A percentile compares a stretch with the other conserved stretches of the same genome.
Evolutionary conservation across 2,888 invertebrate genomes (phyloP).

Genomic region (Amblyjoppa proteus): DNA sequence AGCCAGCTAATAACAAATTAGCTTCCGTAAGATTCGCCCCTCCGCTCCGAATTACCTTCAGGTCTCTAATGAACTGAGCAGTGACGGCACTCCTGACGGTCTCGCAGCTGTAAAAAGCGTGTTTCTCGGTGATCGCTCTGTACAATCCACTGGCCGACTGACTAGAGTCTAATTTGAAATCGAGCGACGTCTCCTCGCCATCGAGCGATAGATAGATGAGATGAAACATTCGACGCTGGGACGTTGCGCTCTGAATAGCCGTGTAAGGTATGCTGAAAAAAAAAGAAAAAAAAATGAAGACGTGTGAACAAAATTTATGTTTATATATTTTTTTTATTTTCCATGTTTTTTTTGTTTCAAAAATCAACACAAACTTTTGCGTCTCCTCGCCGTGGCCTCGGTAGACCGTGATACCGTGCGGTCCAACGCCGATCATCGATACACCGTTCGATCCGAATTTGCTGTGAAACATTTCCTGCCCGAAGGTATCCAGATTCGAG

Average conservation of each 20-base stretch:
- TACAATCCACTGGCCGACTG: conserved; percentile 93
- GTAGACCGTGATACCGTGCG: conserved; percentile 92
- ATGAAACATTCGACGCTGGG: conserved; percentile 91
- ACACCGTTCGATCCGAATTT: conserved; percentile 87
- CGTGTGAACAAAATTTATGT: not conserved
- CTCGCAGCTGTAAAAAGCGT: conserved; percentile 97
- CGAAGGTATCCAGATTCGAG: conserved; percentile 92
- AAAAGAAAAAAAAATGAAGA: not conserved
- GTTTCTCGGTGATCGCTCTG: conserved; percentile 95
- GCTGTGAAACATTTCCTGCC: conserved; percentile 93
- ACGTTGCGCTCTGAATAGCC: conserved; percentile 92
- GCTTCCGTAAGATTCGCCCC: not conserved
- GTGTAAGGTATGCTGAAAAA: conserved; percentile 91
- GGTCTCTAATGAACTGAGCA: conserved; percentile 94
- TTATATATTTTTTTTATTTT: not conserved
- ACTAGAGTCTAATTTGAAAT: conserved; percentile 93
- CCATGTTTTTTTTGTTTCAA: conserved; percentile 9
- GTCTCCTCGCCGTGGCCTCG: conserved; percentile 89
- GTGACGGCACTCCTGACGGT: conserved; percentile 95
- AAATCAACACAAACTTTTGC: conserved; percentile 85
- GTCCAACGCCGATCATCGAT: conserved; percentile 91
- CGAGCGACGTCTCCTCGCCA: conserved; percentile 89
- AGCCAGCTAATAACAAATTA: not conserved
- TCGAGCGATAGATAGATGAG: conserved; percentile 90
- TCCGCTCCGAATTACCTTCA: conserved; percentile 87